Percentiles rank a stretch among this genome's conserved stretches.
Evolutionary conservation across 2,888 invertebrate species (phyloP).

Genomic region (Pyrocoelia pectoralis): DNA sequence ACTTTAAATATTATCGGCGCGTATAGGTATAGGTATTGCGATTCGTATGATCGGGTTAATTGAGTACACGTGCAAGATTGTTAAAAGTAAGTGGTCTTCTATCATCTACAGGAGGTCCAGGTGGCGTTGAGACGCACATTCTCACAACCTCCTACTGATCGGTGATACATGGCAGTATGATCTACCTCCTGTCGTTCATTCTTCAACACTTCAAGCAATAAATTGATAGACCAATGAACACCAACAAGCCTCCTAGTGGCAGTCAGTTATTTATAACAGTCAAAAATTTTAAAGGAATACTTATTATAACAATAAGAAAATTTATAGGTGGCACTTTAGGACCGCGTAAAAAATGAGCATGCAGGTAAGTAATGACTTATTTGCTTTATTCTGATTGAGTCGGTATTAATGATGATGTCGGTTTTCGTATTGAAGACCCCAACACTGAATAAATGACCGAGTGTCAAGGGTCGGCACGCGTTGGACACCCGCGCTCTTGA

Average conservation of each 20-base stretch:
- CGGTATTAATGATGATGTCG: slow-evolving; percentile 50
- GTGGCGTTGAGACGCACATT: slow-evolving; percentile 53
- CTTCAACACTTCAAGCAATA: slow-evolving; percentile 48
- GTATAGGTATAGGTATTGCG: not conserved
- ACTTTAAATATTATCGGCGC: not conserved
- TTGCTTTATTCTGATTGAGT: slow-evolving; percentile 46
- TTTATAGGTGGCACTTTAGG: slow-evolving; percentile 21
- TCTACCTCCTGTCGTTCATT: slow-evolving; percentile 54
- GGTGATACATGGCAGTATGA: slow-evolving; percentile 56
- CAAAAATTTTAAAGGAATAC: slow-evolving; percentile 15
- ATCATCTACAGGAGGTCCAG: slow-evolving; percentile 55
- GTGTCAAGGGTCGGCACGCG: slow-evolving; percentile 56
- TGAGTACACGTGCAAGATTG: slow-evolving; percentile 46
- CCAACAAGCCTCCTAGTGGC: slow-evolving; percentile 28
- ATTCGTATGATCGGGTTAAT: slow-evolving; percentile 42
- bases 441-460: slow-evolving; percentile 53
- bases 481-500: slow-evolving; percentile 43
- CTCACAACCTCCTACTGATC: slow-evolving; percentile 52
- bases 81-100: slow-evolving; percentile 48
- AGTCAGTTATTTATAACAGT: slow-evolving; percentile 32
- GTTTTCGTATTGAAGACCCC: slow-evolving; percentile 45
- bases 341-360: slow-evolving; percentile 19
- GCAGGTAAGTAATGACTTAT: slow-evolving; percentile 32
- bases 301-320: slow-evolving; percentile 13
- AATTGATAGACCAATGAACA: slow-evolving; percentile 36